Conservation (phyloP, 2,113 vertebrate genomes). For the Argyrosomus japonicus region DNA sequence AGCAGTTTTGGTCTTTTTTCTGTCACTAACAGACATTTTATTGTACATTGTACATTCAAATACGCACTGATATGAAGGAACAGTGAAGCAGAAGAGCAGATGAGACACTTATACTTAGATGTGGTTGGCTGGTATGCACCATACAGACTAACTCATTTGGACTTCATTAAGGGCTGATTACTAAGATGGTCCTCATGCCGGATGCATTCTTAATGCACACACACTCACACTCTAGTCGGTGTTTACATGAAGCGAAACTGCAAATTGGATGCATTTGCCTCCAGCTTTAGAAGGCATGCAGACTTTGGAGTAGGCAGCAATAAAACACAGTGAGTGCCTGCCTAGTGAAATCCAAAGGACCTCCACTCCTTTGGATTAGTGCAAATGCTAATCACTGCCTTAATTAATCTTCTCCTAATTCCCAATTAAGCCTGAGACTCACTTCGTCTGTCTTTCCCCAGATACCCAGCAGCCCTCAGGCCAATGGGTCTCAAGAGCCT, state of each 20-base stretch:
- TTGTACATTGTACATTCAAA: not conserved
- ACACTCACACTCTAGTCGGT: not conserved
- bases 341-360: constrained; percentile 38
- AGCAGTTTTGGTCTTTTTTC: too few relatives aligned
- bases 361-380: constrained; percentile 55
- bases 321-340: constrained; percentile 23
- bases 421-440: constrained; percentile 53
- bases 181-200: not conserved
- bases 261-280: constrained; percentile 30
- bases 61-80: not conserved
- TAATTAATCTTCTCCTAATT: constrained; percentile 64
- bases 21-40: not conserved
- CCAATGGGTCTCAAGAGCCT: not conserved
- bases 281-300: constrained; percentile 12
- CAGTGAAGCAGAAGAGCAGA: not conserved
- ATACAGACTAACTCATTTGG: not conserved
- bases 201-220: not conserved
- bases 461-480: constrained; percentile 19
- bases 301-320: constrained; percentile 18
- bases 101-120: not conserved
- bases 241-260: constrained; percentile 6
- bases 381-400: constrained; percentile 52
- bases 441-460: constrained; percentile 25
- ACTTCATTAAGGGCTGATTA: constrained; percentile 7
- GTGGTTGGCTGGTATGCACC: too few relatives aligned